Evolutionary conservation across 2,888 invertebrate genomes (phyloP).

Genomic region (Pseudoips prasinana): DNA sequence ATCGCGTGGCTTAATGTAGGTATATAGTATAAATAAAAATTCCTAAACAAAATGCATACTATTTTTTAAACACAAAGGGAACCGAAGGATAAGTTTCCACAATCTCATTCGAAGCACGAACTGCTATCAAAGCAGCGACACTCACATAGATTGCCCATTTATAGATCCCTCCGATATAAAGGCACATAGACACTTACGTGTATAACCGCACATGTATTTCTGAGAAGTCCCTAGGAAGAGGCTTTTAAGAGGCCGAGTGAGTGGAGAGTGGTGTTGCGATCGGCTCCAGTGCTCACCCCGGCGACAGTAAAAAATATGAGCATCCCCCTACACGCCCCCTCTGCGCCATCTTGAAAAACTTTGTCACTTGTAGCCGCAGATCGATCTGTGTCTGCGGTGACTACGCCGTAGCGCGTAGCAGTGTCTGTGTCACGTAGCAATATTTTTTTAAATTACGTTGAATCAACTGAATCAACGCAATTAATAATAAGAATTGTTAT

Average conservation of each 20-base stretch:
- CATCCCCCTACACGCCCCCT: slow-evolving; percentile 59
- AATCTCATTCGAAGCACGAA: slow-evolving; percentile 27
- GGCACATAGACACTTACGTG: slow-evolving; percentile 61
- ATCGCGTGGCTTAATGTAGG: too few species aligned
- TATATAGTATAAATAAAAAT: too few species aligned
- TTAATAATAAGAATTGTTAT: too few species aligned
- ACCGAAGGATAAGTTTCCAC: too few species aligned
- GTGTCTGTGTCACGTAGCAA: slow-evolving; percentile 29
- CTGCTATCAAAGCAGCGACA: slow-evolving; percentile 34
- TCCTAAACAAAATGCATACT: too few species aligned
- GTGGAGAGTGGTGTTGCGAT: slow-evolving; percentile 80
- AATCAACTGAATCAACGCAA: too few species aligned
- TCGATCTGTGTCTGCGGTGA: slow-evolving; percentile 74
- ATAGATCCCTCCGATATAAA: slow-evolving; percentile 46
- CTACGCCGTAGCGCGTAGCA: slow-evolving; percentile 54
- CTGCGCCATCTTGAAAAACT: slow-evolving; percentile 78
- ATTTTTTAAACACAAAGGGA: too few species aligned
- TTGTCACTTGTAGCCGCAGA: slow-evolving; percentile 79
- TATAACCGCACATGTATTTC: slow-evolving; percentile 59
- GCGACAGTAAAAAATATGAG: slow-evolving; percentile 82
- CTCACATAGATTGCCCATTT: slow-evolving; percentile 46
- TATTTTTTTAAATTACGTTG: slow-evolving; percentile 24
- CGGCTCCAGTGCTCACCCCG: slow-evolving; percentile 80
- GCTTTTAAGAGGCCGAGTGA: slow-evolving; percentile 77
- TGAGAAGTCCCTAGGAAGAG: slow-evolving; percentile 58